Evolutionary conservation across 2,113 vertebrate species (phyloP).

Genomic region (Cheilinus undulatus): DNA sequence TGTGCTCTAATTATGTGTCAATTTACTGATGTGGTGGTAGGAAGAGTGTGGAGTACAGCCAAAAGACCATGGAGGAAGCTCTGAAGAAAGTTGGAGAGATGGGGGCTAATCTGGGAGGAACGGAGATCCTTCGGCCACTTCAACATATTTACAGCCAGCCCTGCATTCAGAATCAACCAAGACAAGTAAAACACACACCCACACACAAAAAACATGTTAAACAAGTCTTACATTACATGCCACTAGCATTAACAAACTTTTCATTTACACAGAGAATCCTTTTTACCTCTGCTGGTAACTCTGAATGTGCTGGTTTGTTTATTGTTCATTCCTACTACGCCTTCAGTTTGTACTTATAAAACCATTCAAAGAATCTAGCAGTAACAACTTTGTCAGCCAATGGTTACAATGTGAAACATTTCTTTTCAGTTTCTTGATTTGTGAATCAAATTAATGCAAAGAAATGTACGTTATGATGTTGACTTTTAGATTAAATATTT

Average conservation of each 20-base stretch:
- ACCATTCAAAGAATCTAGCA: no score
- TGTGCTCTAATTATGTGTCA: not conserved
- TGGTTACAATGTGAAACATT: no score
- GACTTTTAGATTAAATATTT: no score
- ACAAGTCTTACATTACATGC: not conserved
- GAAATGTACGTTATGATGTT: no score
- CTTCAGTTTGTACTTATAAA: no score
- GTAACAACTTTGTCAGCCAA: no score
- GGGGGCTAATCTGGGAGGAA: slow-evolving; percentile 82
- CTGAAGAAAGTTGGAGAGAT: slow-evolving; percentile 77
- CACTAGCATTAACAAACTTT: not conserved
- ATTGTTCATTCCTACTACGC: not conserved
- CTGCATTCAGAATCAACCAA: slow-evolving; percentile 75
- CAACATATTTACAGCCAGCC: slow-evolving; percentile 81
- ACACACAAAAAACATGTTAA: slow-evolving; percentile 52
- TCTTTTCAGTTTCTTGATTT: no score
- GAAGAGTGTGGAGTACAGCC: slow-evolving; percentile 85
- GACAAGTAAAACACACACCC: slow-evolving; percentile 79
- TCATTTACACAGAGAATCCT: no score
- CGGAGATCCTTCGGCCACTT: slow-evolving; percentile 85
- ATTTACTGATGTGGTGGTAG: slow-evolving; percentile 62
- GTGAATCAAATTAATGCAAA: no score
- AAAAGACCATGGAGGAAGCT: slow-evolving; percentile 84
- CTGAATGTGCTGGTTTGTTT: not conserved
- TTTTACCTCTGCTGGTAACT: no score